Evolutionary conservation across 2,113 vertebrate genomes (phyloP), one percentile per base, ranked within the genome.

Genomic region (Hydrochoerus hydrochaeris): DNA sequence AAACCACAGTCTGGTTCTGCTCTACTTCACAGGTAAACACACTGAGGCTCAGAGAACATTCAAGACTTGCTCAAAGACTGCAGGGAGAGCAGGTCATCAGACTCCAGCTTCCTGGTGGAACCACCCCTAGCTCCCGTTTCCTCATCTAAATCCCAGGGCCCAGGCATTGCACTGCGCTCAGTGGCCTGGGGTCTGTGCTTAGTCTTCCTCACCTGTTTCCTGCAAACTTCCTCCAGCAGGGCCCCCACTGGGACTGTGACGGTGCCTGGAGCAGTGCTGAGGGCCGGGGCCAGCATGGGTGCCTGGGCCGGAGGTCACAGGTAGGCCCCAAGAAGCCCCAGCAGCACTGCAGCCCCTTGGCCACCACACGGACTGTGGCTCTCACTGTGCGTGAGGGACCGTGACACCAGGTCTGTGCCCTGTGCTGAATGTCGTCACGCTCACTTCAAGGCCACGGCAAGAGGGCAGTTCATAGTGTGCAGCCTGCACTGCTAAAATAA

Each of bases 401-500:
- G 0, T 86, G 92, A 96, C 89, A 0, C 97, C 95, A 98, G 92
- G 85, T 88, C 97, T 97, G 93, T 58, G 93, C 95, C 96, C 97
- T 96, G 57, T 44, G 90, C 81, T 88, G 67, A 90, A 92, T 58
- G 22, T 94, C 16, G 30, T 96, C 96, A 96, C 52, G 92, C 95
- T 94, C 60, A 0, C 96, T 97, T 94, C 90, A 54, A 97, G 90
- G 49, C 69, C 71, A 63, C 30, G n/a, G 85, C 69, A 95, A 95
- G 73, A 87, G 52, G 87, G 41, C 67, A 38, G 41, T 95, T 91
- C 94, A 80, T 88, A 86, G 67, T 8, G 26, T 38, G 60, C 54
- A 24, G 28, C 57, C 95, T 93, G 86, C n/a, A 62, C 90, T 94
- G 80, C 97, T 98, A 95, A 95, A 98, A 94, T n/a, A 91, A 85